Evolutionary conservation across 1,140 invertebrate species (phyloP).

Genomic region (Diuraphis noxia): DNA sequence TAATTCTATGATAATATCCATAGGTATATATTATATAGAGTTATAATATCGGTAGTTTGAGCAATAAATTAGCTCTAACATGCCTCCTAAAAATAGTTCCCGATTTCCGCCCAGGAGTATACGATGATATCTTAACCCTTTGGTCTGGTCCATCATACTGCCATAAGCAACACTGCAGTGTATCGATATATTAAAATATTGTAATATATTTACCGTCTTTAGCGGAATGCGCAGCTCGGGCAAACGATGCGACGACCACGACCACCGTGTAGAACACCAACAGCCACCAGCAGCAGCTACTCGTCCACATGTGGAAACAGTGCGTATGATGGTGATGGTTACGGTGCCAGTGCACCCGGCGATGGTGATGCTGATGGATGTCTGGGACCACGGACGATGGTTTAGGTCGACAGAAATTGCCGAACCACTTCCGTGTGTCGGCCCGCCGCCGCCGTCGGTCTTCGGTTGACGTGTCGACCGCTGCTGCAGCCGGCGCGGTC

Average conservation of each 20-base stretch:
- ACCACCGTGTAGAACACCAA: constrained; percentile 15
- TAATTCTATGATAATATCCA: not conserved
- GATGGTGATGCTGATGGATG: not conserved
- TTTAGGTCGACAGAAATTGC: not conserved
- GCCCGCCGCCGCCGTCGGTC: not conserved
- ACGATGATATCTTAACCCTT: not conserved
- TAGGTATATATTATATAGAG: too few species aligned
- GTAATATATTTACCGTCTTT: constrained; percentile 21
- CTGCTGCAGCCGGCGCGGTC: not conserved
- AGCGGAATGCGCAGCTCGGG: constrained; percentile 19
- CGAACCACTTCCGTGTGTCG: not conserved
- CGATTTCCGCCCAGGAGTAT: not conserved
- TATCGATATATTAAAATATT: not conserved
- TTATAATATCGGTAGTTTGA: not conserved
- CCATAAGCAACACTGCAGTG: not conserved
- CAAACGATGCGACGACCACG: constrained; percentile 18
- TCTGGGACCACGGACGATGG: not conserved
- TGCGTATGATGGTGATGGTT: not conserved
- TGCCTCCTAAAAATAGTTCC: not conserved
- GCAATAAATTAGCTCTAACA: not conserved
- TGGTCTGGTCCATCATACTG: not conserved
- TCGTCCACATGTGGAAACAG: constrained; percentile 15
- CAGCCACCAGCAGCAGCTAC: constrained; percentile 34
- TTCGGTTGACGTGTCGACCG: not conserved
- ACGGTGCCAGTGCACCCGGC: not conserved